A percentile compares a stretch with the other conserved stretches of the same genome.
phyloP scores from a whole-genome alignment of 2,113 vertebrate species.

The Percopsis transmontana region DNA sequence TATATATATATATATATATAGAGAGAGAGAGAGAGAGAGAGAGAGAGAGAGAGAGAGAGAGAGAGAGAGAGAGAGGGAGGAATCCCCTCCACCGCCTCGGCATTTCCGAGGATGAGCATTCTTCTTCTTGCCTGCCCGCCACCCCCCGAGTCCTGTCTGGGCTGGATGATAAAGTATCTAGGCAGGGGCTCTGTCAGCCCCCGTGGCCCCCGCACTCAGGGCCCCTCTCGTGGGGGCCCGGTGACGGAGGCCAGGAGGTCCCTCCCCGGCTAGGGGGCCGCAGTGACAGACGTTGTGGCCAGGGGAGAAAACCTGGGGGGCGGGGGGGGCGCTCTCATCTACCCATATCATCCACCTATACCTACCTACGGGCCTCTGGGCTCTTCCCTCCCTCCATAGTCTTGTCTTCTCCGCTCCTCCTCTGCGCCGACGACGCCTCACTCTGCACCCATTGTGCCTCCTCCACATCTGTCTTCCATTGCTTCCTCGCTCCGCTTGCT shows the following conservation, averaged over 20 bases:
- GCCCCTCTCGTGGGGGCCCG: conserved; percentile 48
- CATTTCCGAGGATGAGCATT: conserved; percentile 17
- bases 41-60: conserved; percentile 12
- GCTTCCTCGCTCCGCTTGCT: conserved; percentile 26
- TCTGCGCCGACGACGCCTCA: conserved; percentile 10
- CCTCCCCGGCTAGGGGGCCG: conserved; percentile 31
- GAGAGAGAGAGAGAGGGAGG: neutral
- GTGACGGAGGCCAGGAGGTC: conserved; percentile 21
- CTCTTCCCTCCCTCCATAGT: neutral
- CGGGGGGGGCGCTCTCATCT: conserved; percentile 20
- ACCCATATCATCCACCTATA: conserved; percentile 11
- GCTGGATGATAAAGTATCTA: conserved; percentile 55
- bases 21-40: too few species aligned
- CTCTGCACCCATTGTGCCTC: neutral
- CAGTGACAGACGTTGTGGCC: conserved; percentile 36
- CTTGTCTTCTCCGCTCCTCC: neutral
- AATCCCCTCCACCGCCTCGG: neutral
- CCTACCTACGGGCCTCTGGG: conserved; percentile 4
- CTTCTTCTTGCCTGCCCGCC: conserved; percentile 4
- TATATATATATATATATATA: too few species aligned
- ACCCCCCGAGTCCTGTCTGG: conserved; percentile 27
- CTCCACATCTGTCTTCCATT: neutral
- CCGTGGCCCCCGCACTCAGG: conserved; percentile 39
- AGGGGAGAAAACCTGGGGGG: too few species aligned
- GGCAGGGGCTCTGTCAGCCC: conserved; percentile 61